Percentiles rank a stretch among this genome's conserved stretches.
phyloP scores from a whole-genome alignment of 1,140 invertebrate genomes.

The Drosophila grimshawi region DNA sequence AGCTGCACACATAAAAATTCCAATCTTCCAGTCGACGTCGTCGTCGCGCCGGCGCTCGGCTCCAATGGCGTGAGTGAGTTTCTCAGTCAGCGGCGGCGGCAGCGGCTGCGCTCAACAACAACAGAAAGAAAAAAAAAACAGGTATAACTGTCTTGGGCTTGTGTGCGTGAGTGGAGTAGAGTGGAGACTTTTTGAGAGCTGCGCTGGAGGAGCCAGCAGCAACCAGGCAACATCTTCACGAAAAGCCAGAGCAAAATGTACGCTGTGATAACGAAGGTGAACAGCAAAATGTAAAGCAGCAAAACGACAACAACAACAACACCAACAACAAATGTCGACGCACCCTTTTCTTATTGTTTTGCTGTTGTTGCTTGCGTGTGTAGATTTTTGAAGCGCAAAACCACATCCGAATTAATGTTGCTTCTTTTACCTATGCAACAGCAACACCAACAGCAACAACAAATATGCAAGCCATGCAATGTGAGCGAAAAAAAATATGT shows the following conservation, averaged over 20 bases:
- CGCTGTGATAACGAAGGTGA: slow-evolving; percentile 76
- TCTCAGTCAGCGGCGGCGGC: slow-evolving; percentile 17
- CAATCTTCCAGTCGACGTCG: slow-evolving; percentile 70
- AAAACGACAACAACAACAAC: slow-evolving; percentile 58
- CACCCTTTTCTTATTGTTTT: slow-evolving; percentile 75
- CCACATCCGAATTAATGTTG: slow-evolving; percentile 71
- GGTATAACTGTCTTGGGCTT: slow-evolving; percentile 63
- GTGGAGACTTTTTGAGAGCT: slow-evolving; percentile 50
- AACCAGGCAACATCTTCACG: slow-evolving; percentile 55
- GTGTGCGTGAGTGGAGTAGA: slow-evolving; percentile 35
- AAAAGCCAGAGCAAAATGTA: slow-evolving; percentile 70
- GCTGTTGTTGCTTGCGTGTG: slow-evolving; percentile 31
- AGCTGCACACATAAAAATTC: slow-evolving; percentile 75
- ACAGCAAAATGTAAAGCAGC: slow-evolving; percentile 73
- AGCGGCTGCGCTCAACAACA: slow-evolving; percentile 34
- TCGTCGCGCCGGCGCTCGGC: slow-evolving; percentile 54
- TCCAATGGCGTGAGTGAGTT: slow-evolving; percentile 57
- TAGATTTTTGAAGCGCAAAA: slow-evolving; percentile 66
- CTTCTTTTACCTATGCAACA: slow-evolving; percentile 46
- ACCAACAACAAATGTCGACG: slow-evolving; percentile 70
- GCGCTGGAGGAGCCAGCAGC: slow-evolving; percentile 36
- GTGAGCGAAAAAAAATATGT: slow-evolving; percentile 19
- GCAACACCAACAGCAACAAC: slow-evolving; percentile 22
- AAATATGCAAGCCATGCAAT: slow-evolving; percentile 5
- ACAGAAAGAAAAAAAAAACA: slow-evolving; percentile 45